phyloP scores from a whole-genome alignment of 23 tunicate species.

The Phallusia fumigata region DNA sequence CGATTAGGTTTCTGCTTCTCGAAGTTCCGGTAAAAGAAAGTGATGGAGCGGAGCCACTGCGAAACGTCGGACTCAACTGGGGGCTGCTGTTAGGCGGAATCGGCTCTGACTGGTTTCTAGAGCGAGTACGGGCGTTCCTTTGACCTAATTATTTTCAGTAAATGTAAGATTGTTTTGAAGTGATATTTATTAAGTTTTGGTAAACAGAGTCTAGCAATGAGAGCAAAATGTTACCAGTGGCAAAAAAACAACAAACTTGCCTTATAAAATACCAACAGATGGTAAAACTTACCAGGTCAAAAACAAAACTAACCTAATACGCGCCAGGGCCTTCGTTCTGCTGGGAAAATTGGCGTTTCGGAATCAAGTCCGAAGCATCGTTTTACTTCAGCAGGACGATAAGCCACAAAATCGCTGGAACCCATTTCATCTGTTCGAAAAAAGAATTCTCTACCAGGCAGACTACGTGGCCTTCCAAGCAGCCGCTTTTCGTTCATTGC shows the following conservation, averaged over 20 bases:
- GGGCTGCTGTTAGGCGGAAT: background rate
- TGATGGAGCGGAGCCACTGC: background rate
- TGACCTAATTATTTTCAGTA: background rate
- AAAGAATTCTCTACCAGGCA: background rate
- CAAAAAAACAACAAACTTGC: background rate
- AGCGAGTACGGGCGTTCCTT: background rate
- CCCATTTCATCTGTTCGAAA: slow-evolving; percentile 1
- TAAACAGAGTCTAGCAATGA: background rate
- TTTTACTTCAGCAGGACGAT: background rate
- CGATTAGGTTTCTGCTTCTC: no score
- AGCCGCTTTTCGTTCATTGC: background rate
- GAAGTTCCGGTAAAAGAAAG: background rate
- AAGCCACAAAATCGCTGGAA: background rate
- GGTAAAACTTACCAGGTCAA: background rate
- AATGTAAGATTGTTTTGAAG: background rate
- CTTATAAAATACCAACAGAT: background rate
- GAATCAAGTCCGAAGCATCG: background rate
- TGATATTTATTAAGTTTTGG: background rate
- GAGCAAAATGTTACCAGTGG: no score
- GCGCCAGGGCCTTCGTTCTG: background rate
- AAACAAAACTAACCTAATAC: background rate
- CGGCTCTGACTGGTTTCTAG: background rate
- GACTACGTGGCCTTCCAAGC: background rate
- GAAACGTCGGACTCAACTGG: background rate
- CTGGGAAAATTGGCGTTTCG: background rate